phyloP scores from a whole-genome alignment of 2,797 vertebrate genomes.

The Anisognathus igniventris region DNA sequence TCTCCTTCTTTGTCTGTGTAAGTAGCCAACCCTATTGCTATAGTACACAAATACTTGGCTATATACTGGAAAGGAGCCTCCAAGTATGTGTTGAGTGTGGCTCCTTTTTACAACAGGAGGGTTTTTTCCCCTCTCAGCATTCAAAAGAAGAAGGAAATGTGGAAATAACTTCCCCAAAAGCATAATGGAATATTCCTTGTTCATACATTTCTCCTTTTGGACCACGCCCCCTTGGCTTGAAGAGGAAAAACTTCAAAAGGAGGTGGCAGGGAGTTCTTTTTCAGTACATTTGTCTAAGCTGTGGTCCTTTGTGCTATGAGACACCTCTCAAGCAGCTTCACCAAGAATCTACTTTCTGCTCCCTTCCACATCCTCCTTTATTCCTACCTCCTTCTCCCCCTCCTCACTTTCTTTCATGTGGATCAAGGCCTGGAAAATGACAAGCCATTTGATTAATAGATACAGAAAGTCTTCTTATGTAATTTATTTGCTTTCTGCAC shows the following conservation, averaged over 20 bases:
- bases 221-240: neutral
- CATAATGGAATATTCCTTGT: neutral
- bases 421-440: constrained; percentile 77
- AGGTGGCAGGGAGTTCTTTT: neutral
- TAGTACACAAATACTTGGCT: neutral
- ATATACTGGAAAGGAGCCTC: neutral
- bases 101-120: neutral
- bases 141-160: neutral
- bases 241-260: constrained; percentile 21
- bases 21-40: neutral
- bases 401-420: constrained; percentile 70
- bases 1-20: neutral
- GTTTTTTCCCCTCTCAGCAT: neutral
- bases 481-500: constrained; percentile 82
- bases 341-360: neutral
- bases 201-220: neutral
- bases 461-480: constrained; percentile 68
- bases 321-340: constrained; percentile 23
- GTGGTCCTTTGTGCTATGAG: neutral
- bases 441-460: constrained; percentile 74
- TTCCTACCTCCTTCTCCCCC: neutral
- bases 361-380: neutral
- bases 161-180: neutral
- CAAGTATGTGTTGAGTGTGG: neutral
- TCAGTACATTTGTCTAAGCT: neutral